Conservation (phyloP, 2,113 vertebrate species). For the Isurus oxyrinchus region DNA sequence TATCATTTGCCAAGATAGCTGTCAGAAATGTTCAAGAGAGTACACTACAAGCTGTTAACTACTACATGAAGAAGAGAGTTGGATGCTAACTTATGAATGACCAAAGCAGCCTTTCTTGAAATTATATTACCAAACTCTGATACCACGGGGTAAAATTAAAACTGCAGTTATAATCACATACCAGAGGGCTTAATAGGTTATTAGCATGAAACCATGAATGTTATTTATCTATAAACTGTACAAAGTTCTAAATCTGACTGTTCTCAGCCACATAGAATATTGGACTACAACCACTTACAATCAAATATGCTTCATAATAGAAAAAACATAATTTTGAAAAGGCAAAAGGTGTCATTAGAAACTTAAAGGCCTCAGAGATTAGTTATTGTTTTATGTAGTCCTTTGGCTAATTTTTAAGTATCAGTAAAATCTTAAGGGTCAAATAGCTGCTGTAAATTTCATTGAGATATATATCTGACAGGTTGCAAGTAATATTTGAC, state of each 20-base stretch:
- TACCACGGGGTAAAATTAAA: neutral
- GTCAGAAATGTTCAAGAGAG: neutral
- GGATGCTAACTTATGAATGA: neutral
- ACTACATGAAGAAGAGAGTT: neutral
- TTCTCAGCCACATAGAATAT: neutral
- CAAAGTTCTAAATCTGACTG: neutral
- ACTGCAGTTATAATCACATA: neutral
- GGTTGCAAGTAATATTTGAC: constrained; percentile 17
- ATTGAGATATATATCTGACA: neutral
- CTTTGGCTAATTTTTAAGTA: constrained; percentile 3
- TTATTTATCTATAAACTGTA: neutral
- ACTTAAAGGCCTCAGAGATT: neutral
- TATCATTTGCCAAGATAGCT: neutral
- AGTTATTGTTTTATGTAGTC: neutral
- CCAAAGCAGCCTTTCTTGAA: neutral
- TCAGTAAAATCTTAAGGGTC: neutral
- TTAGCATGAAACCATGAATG: neutral
- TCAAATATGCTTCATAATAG: neutral
- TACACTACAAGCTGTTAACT: neutral
- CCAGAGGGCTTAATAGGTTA: neutral
- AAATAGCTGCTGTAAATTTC: constrained; percentile 17
- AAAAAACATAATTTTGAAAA: neutral
- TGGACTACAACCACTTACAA: neutral
- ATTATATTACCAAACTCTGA: neutral
- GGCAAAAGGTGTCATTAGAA: neutral